Evolutionary conservation across 2,888 invertebrate genomes (phyloP), one percentile per base, ranked within the genome.

Genomic region (Temnothorax unifasciatus): DNA sequence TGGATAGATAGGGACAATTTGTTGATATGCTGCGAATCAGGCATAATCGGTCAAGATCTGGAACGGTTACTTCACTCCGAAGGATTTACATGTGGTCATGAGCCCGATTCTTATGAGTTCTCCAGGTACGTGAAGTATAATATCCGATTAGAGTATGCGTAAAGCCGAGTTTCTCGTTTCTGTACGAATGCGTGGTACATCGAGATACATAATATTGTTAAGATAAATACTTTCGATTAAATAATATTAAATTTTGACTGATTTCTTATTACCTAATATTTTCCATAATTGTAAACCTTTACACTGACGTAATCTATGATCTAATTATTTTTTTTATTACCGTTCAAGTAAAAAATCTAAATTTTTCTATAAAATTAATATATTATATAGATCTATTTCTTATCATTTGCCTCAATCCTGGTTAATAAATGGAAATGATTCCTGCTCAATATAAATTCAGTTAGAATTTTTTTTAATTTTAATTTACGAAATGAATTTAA

Each of bases 31-130:
- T 97, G 97, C 93, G 98, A 99, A 95, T 96, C 98, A 71, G 99
- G 99, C 9, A 98, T 99, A 88, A 96, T 99, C 50, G 99, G 99
- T 0, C 99, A 99, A 94, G 99, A 99, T 95, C 95, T 99, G 90
- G 99, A 99, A 94, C 96, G 97, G 0, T 97, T 98, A 95, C 96
- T 99, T 92, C 96, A 96, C 18, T 96, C 96, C 18, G 96, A 97
- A 44, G 98, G 98, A 0, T 97, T 96, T 92, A 99, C 99, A 0
- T 97, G 98, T 1, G 99, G 99, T 0, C 99, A 99, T 94, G 99
- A 99, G 94, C 99, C 99, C 0, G 99, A 99, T 94, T 99, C 99
- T 2, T 99, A 98, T 95, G 99, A 99, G 95, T 99, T 99, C 95
- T 98, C 98, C 2, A 98, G 96, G 96, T 96, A 90, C 52, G 25